A percentile compares a stretch with the other conserved stretches of the same genome.
phyloP scores from a whole-genome alignment of 2,113 vertebrate species.

The Macquaria ambigua region DNA sequence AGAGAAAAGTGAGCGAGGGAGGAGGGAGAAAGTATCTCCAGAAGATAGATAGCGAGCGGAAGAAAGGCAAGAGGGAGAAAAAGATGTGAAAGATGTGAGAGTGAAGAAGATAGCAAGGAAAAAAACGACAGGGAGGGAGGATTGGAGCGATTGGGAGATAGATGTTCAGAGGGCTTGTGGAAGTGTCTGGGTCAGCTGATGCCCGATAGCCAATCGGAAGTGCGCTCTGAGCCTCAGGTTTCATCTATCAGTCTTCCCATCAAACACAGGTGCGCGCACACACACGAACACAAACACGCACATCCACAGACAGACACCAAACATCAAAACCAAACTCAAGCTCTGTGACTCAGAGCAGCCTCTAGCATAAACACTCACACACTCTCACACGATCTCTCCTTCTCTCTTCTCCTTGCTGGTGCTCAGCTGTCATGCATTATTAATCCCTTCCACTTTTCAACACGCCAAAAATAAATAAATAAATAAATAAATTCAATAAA shows the following conservation, averaged over 20 bases:
- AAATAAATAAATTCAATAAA: slow-evolving; percentile 34
- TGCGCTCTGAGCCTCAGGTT: slow-evolving; percentile 58
- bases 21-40: slow-evolving; percentile 50
- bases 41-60: slow-evolving; percentile 43
- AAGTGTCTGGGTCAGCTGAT: slow-evolving; percentile 86
- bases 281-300: slow-evolving; percentile 1
- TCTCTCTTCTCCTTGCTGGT: slow-evolving; percentile 59
- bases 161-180: slow-evolving; percentile 53
- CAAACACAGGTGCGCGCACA: slow-evolving; percentile 41
- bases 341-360: slow-evolving; percentile 69
- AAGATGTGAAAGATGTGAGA: slow-evolving; percentile 39
- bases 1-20: slow-evolving; percentile 36
- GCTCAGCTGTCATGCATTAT: slow-evolving; percentile 79
- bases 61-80: slow-evolving; percentile 29
- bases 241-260: slow-evolving; percentile 57
- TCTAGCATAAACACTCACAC: slow-evolving; percentile 72
- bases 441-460: slow-evolving; percentile 72
- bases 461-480: slow-evolving; percentile 21
- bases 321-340: slow-evolving; percentile 61
- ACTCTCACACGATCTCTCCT: slow-evolving; percentile 13
- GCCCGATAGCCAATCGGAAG: slow-evolving; percentile 83
- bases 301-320: slow-evolving; percentile 31
- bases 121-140: slow-evolving; percentile 25
- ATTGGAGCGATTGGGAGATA: slow-evolving; percentile 17
- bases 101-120: slow-evolving; percentile 1